These are phyloP conservation scores for Xyrichtys novacula DNA, from an alignment of 2,797 vertebrate genomes.

Conservation along the genomic window DNA sequence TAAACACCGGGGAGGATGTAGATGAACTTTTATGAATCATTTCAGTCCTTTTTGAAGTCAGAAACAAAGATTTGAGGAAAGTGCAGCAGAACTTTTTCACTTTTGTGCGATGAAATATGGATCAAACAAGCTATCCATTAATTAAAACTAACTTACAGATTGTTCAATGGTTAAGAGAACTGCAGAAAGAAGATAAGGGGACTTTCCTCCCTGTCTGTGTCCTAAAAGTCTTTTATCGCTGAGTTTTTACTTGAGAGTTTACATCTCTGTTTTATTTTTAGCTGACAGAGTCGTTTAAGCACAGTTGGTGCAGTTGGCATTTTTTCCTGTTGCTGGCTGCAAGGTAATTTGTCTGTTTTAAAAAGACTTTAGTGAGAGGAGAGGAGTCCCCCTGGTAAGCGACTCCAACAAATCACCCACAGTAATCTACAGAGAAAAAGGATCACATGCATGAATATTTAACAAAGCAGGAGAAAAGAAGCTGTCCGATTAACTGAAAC, in stretches of 20 bases:
- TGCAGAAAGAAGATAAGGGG: neutral
- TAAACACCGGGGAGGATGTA: neutral
- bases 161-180: neutral
- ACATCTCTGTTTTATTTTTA: slow-evolving; percentile 29
- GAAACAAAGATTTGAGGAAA: neutral
- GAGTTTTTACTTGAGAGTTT: slow-evolving; percentile 7
- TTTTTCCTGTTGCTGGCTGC: slow-evolving; percentile 23
- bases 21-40: no score
- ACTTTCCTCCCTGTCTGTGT: neutral
- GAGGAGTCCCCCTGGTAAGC: slow-evolving; percentile 17
- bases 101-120: neutral
- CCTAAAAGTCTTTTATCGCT: neutral
- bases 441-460: slow-evolving; percentile 21
- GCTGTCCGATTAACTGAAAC: neutral
- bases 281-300: slow-evolving; percentile 8
- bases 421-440: slow-evolving; percentile 13
- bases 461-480: slow-evolving; percentile 2
- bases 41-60: neutral
- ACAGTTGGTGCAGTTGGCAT: slow-evolving; percentile 31
- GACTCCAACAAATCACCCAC: neutral
- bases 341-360: slow-evolving; percentile 36
- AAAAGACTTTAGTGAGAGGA: slow-evolving; percentile 35
- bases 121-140: neutral
- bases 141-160: neutral
- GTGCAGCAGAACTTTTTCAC: neutral